Evolutionary conservation across 2,113 vertebrate genomes (phyloP).

Genomic region (Petromus typicus): DNA sequence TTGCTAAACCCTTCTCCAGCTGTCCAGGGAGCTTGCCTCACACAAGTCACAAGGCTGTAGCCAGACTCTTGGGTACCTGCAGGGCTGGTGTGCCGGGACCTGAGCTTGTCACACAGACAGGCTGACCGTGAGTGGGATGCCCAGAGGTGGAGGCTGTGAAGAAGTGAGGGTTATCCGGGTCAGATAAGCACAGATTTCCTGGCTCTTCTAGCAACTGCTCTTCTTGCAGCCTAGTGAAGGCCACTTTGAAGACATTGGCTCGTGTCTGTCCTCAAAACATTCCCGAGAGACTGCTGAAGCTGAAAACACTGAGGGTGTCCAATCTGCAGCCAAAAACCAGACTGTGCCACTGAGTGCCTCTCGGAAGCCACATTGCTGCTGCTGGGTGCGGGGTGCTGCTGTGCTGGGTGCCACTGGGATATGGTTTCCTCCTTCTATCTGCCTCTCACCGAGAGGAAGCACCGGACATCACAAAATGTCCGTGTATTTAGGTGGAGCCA

Average conservation of each 20-base stretch:
- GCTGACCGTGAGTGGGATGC: not conserved
- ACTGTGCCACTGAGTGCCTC: not conserved
- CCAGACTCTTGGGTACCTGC: rapidly evolving
- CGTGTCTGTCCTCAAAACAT: not conserved
- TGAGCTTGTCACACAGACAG: not conserved
- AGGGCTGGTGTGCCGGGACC: not conserved
- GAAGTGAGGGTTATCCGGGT: rapidly evolving
- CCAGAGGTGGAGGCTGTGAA: rapidly evolving
- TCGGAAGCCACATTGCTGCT: not conserved
- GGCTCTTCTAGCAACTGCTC: not conserved
- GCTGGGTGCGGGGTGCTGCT: not conserved
- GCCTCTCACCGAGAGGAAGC: not conserved
- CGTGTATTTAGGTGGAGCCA: not conserved
- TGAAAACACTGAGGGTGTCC: not conserved
- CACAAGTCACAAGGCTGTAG: not conserved
- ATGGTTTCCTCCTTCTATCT: not conserved
- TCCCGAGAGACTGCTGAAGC: not conserved
- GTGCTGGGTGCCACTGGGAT: rapidly evolving
- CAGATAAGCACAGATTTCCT: not conserved
- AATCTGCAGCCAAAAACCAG: not conserved
- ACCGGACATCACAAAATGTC: not conserved
- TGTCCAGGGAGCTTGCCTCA: too few relatives aligned
- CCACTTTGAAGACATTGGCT: not conserved
- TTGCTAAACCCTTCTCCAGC: not conserved
- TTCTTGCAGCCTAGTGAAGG: not conserved